Conservation (phyloP, 1,140 invertebrate genomes). For the Adoxophyes honmai region DNA sequence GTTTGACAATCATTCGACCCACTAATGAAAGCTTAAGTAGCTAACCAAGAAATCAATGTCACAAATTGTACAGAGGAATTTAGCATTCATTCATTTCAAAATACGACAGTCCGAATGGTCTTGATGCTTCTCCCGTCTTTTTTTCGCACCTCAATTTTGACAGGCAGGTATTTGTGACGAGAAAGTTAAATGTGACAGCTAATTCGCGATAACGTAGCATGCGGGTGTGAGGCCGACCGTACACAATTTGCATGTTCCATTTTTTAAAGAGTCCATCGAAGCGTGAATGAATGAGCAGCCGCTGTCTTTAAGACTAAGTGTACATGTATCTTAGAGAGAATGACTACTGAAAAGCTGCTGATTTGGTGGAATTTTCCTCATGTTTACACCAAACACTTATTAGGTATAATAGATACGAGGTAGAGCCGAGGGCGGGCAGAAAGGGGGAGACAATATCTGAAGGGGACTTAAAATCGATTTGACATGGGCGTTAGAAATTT, state of each 20-base stretch:
- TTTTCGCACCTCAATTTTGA: slow-evolving; percentile 22
- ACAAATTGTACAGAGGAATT: neutral
- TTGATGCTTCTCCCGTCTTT: neutral
- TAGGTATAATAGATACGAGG: no score
- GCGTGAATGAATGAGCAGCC: neutral
- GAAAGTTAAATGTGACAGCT: slow-evolving; percentile 29
- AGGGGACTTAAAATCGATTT: slow-evolving; percentile 8
- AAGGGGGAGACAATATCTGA: neutral
- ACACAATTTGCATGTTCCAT: slow-evolving; percentile 22
- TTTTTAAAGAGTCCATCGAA: neutral
- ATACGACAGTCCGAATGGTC: no score
- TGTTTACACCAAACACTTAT: no score
- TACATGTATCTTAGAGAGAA: no score
- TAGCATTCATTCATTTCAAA: neutral
- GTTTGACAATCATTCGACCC: slow-evolving; percentile 21
- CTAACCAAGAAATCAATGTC: neutral
- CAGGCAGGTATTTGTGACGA: slow-evolving; percentile 13
- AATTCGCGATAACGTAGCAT: slow-evolving; percentile 9
- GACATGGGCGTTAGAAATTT: neutral
- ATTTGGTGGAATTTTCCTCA: no score
- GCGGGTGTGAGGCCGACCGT: slow-evolving; percentile 15
- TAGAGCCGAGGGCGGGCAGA: neutral
- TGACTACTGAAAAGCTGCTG: no score
- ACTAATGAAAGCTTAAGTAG: slow-evolving; percentile 17
- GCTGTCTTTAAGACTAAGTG: no score